A percentile compares a stretch with the other conserved stretches of the same genome.
Evolutionary conservation across 2,113 vertebrate species (phyloP).

Genomic region (mouse (Mus musculus)): DNA sequence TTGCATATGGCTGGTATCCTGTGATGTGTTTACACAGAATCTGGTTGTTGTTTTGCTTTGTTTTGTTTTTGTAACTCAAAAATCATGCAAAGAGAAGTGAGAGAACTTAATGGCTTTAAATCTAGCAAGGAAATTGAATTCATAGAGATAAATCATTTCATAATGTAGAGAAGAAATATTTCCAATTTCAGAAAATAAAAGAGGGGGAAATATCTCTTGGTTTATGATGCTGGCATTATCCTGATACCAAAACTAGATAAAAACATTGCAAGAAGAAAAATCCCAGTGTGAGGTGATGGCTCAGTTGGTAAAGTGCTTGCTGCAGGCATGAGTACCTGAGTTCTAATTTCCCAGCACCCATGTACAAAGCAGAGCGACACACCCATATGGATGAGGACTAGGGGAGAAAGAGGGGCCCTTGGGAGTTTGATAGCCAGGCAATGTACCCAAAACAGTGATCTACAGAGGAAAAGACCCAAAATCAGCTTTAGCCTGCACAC

Average conservation of each 20-base stretch:
- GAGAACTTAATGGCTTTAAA: not conserved
- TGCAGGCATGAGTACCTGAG: not conserved
- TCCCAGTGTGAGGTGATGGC: not conserved
- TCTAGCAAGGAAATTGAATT: constrained; percentile 28
- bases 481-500: not conserved
- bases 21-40: not conserved
- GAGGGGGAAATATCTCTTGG: not conserved
- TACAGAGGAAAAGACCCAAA: not conserved
- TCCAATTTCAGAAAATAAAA: not conserved
- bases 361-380: too few relatives aligned
- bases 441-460: not conserved
- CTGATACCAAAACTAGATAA: not conserved
- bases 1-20: not conserved
- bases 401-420: not conserved
- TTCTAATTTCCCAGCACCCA: not conserved
- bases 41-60: not conserved
- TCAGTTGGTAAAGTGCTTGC: not conserved
- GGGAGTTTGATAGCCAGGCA: not conserved
- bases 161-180: not conserved
- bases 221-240: not conserved
- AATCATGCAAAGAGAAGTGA: not conserved
- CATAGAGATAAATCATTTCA: not conserved
- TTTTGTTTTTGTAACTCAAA: not conserved
- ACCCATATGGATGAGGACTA: not conserved
- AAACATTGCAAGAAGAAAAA: not conserved